Evolutionary conservation across 2,888 invertebrate genomes (phyloP).

Genomic region (Spodoptera exigua): DNA sequence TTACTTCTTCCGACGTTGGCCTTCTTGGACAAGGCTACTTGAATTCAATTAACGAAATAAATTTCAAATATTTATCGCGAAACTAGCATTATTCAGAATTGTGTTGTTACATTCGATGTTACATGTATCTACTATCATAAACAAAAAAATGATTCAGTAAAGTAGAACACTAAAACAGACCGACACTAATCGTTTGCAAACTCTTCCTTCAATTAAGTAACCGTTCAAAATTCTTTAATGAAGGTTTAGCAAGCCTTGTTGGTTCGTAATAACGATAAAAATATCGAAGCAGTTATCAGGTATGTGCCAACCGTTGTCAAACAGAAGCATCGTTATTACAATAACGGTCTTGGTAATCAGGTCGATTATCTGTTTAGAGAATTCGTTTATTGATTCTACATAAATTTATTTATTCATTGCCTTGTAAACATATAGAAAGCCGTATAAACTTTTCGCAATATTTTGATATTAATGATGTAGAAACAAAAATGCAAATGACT

Average conservation of each 20-base stretch:
- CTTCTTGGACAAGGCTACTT: conserved; percentile 12
- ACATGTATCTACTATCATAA: too few relatives aligned
- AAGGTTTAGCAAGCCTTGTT: background rate
- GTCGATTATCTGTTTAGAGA: conserved; percentile 40
- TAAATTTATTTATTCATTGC: conserved; percentile 36
- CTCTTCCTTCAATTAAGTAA: conserved; percentile 3
- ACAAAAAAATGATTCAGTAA: conserved; percentile 3
- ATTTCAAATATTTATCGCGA: background rate
- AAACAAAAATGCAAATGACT: background rate
- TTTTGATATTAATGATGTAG: conserved; percentile 1
- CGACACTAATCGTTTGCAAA: background rate
- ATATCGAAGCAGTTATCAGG: conserved; percentile 5
- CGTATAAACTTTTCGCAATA: too few relatives aligned
- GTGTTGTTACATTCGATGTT: too few relatives aligned
- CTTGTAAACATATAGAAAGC: background rate
- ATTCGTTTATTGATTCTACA: conserved; percentile 36
- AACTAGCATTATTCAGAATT: too few relatives aligned
- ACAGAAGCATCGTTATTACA: background rate
- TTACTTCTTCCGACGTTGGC: conserved; percentile 20
- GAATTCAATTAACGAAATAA: background rate
- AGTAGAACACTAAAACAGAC: background rate
- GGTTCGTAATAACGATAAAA: conserved; percentile 1
- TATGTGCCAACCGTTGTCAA: background rate
- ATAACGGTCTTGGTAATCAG: conserved; percentile 24
- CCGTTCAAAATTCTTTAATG: background rate